phyloP scores from a whole-genome alignment of 2,888 invertebrate species.

The Drosophila parthenogenetica region DNA sequence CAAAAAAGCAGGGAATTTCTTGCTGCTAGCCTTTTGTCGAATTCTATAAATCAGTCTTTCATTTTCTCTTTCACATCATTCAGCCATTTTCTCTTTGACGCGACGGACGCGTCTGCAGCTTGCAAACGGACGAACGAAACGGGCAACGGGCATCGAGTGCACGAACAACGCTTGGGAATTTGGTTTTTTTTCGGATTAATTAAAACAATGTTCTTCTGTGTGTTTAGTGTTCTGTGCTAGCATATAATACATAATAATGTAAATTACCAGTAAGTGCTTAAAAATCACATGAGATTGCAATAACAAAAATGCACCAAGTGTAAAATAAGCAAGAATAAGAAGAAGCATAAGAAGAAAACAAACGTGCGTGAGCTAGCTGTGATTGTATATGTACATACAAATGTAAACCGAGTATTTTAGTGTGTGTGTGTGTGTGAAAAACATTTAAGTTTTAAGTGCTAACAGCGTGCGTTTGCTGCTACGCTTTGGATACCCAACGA shows the following conservation, averaged over 20 bases:
- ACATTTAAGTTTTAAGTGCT: constrained; percentile 73
- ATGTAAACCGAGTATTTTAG: constrained; percentile 17
- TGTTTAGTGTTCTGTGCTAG: constrained; percentile 37
- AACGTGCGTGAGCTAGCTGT: constrained; percentile 55
- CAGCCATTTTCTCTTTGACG: constrained; percentile 84
- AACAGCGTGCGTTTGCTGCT: constrained; percentile 52
- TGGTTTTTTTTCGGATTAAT: constrained; percentile 60
- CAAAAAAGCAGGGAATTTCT: constrained; percentile 63
- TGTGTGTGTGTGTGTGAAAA: constrained; percentile 48
- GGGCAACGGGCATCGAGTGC: constrained; percentile 60
- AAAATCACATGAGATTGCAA: constrained; percentile 35
- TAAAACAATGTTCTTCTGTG: constrained; percentile 52
- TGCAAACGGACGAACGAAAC: constrained; percentile 64
- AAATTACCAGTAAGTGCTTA: constrained; percentile 45
- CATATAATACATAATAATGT: constrained; percentile 35
- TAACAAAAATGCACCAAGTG: constrained; percentile 51
- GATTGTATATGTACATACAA: constrained; percentile 34
- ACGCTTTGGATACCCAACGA: constrained; percentile 54
- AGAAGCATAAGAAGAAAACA: constrained; percentile 40
- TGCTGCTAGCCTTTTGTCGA: constrained; percentile 48
- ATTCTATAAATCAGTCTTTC: constrained; percentile 67
- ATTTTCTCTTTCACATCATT: constrained; percentile 66
- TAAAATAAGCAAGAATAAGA: constrained; percentile 23
- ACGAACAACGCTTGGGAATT: constrained; percentile 63
- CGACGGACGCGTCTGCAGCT: constrained; percentile 81